Evolutionary conservation across 2,888 invertebrate genomes (phyloP).

Genomic region (Plebejus argus): DNA sequence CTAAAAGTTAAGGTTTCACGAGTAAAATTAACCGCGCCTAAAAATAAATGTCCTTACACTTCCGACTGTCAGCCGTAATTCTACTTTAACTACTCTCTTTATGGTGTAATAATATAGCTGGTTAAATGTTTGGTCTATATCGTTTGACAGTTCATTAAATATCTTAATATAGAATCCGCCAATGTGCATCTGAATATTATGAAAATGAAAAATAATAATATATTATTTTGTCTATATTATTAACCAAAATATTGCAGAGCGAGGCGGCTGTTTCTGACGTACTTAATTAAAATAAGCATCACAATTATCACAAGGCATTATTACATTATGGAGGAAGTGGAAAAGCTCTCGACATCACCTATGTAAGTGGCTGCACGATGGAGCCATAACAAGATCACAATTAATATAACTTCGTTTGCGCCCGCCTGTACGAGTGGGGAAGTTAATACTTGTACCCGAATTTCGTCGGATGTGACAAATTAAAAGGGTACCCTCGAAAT

Average conservation of each 20-base stretch:
- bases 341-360: background rate
- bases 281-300: background rate
- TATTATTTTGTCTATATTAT: too few species aligned
- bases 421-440: background rate
- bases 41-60: conserved; percentile 17
- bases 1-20: background rate
- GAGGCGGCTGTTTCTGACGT: background rate
- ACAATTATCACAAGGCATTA: background rate
- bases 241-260: background rate
- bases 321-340: background rate
- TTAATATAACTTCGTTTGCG: background rate
- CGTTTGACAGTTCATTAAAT: conserved; percentile 2
- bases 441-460: background rate
- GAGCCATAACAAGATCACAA: background rate
- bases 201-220: background rate
- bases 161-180: background rate
- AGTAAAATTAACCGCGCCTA: background rate
- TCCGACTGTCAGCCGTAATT: conserved; percentile 4
- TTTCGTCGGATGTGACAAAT: background rate
- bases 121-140: background rate
- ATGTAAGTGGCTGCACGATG: background rate
- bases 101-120: background rate
- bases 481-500: too few species aligned
- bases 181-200: background rate
- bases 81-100: conserved; percentile 7